A percentile compares a stretch with the other conserved stretches of the same genome.
Evolutionary conservation across 2,113 vertebrate genomes (phyloP).

Genomic region (Cranoglanis bouderius): DNA sequence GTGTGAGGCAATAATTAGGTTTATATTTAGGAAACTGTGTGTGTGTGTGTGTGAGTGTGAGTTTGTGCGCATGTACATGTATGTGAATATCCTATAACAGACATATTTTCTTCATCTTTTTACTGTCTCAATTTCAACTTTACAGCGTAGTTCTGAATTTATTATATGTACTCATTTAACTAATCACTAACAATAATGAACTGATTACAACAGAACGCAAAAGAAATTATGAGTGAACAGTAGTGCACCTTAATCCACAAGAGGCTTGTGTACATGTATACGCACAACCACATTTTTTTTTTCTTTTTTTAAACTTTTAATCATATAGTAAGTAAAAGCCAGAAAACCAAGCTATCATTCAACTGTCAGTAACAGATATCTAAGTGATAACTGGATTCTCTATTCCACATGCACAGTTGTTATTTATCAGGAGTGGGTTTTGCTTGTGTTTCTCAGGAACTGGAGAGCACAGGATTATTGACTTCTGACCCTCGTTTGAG

Average conservation of each 20-base stretch:
- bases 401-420: neutral
- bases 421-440: neutral
- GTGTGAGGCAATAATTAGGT: neutral
- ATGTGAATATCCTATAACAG: neutral
- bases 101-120: neutral
- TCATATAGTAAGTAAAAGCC: neutral
- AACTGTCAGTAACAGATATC: neutral
- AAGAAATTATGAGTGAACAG: neutral
- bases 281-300: neutral
- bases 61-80: neutral
- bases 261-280: neutral
- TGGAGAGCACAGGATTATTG: conserved; percentile 81
- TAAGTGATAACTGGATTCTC: neutral
- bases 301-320: neutral
- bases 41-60: neutral
- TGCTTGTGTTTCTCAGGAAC: conserved; percentile 64
- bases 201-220: neutral
- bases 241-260: neutral
- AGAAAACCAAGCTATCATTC: neutral
- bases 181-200: neutral
- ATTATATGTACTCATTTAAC: neutral
- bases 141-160: neutral
- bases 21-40: neutral
- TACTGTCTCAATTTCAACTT: neutral
- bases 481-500: conserved; percentile 83